These are phyloP conservation scores for Romanogobio albipinnatus DNA, from an alignment of 2,113 vertebrate genomes.

Conservation along the genomic window DNA sequence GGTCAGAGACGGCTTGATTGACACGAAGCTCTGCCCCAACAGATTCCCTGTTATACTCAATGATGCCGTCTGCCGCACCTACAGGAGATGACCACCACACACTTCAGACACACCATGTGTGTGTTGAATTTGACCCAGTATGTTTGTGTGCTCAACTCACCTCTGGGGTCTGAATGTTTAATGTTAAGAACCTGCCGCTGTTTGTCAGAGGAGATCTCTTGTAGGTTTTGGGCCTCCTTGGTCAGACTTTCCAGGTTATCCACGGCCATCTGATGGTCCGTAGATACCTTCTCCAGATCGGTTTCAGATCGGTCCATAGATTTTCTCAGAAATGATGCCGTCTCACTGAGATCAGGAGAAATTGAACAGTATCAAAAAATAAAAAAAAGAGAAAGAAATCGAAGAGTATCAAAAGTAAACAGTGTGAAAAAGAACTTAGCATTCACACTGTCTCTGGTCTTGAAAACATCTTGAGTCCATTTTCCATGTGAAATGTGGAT, in stretches of 20 bases:
- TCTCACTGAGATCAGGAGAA: conserved; percentile 70
- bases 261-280: conserved; percentile 74
- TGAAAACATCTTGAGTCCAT: neutral
- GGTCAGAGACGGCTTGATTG: conserved; percentile 78
- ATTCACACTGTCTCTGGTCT: neutral
- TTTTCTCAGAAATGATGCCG: conserved; percentile 81
- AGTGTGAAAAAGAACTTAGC: neutral
- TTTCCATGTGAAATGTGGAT: neutral
- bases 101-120: neutral
- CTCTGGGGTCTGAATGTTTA: conserved; percentile 91
- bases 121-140: neutral
- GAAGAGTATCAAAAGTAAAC: neutral
- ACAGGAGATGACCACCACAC: neutral
- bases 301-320: conserved; percentile 80
- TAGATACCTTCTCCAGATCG: conserved; percentile 69
- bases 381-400: neutral
- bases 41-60: conserved; percentile 83
- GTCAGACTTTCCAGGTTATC: conserved; percentile 72
- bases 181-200: conserved; percentile 83
- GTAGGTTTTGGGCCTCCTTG: conserved; percentile 77
- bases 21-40: conserved; percentile 78
- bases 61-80: conserved; percentile 92
- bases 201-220: conserved; percentile 77
- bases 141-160: conserved; percentile 69
- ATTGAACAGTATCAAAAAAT: neutral